These are phyloP conservation scores for Moxostoma hubbsi DNA, from an alignment of 2,797 vertebrate genomes.

Conservation along the genomic window DNA sequence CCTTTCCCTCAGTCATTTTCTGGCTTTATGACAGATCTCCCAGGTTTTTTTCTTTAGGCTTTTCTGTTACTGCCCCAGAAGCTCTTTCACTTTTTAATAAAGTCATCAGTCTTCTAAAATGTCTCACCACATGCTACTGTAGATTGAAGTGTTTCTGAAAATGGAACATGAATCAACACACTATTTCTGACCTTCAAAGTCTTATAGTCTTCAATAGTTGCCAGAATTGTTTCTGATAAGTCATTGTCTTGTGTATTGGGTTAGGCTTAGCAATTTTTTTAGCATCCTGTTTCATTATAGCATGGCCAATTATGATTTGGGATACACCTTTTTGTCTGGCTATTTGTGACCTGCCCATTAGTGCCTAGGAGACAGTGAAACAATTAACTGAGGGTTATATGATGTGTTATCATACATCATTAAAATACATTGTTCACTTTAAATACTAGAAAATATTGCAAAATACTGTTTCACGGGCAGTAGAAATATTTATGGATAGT, in stretches of 20 bases:
- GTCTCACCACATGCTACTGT: conserved; percentile 23
- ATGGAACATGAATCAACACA: conserved; percentile 24
- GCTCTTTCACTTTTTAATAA: conserved; percentile 48
- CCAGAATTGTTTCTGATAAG: background rate
- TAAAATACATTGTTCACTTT: conserved; percentile 4
- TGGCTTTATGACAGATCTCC: conserved; percentile 36
- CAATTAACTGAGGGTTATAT: conserved; percentile 6
- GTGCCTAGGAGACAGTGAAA: background rate
- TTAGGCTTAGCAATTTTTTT: too few species aligned
- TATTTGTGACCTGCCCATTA: too few species aligned
- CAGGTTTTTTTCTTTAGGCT: conserved; percentile 31
- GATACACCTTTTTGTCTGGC: background rate
- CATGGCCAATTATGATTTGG: background rate
- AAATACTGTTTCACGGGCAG: background rate
- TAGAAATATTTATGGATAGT: background rate
- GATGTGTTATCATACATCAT: conserved; percentile 10
- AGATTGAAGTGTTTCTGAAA: conserved; percentile 27
- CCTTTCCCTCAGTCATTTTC: conserved; percentile 29
- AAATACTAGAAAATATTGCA: background rate
- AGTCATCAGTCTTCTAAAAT: conserved; percentile 51
- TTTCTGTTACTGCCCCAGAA: conserved; percentile 35
- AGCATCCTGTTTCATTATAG: background rate
- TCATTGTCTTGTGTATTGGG: background rate
- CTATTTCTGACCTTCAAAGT: conserved; percentile 23
- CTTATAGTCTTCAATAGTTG: background rate